Base-by-base conservation (phyloP, 2,113 vertebrate genomes). In the Psophia crepitans region DNA sequence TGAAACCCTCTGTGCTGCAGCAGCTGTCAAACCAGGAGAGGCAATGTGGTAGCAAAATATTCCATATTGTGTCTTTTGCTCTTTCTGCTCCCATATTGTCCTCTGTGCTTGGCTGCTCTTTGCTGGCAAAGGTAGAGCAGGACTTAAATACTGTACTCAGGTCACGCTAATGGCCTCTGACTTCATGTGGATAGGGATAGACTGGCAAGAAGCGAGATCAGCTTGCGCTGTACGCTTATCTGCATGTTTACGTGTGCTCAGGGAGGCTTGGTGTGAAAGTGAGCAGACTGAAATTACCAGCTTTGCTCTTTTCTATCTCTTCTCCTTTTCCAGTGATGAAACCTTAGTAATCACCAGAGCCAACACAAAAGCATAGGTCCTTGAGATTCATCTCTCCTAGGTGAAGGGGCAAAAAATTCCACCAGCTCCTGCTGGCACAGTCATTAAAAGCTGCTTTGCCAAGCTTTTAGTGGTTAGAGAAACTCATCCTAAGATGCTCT, bases 401-500 rank as follows among this genome's bases (percentile, higher is more conserved):
- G 58, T 27, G 65, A 89, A 81, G 37, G 69, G 66, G 46, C 43
- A 79, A 63, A 84, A 69, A 85, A 35, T 37, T 41, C 17, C 49
- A 49, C 44, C 37, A 41, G 39, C 39, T 92, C 87, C 84, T 24
- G 71, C 75, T 90, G 81, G 46, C 56, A 79, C 51, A 81, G 73
- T 73, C 85, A 56, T 94, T 88, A 91, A 71, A 92, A 85, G n/a
- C 70, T 65, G 53, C 51, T 92, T 92, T 89, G 28, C n/a, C 1
- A 17, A 70, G 88, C 48, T 89, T 83, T 97, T 32, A 35, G 58
- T 44, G 48, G 80, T 65, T 71, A 48, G 32, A 86, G 64, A 76
- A 81, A 57, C 85, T 84, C 84, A 79, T 87, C 90, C 63, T 78
- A 84, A 85, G 84, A 87, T 57, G 81, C 78, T 95, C 68, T 51